These are phyloP conservation scores for Leucania comma DNA, from an alignment of 2,888 invertebrate species.

Conservation along the genomic window DNA sequence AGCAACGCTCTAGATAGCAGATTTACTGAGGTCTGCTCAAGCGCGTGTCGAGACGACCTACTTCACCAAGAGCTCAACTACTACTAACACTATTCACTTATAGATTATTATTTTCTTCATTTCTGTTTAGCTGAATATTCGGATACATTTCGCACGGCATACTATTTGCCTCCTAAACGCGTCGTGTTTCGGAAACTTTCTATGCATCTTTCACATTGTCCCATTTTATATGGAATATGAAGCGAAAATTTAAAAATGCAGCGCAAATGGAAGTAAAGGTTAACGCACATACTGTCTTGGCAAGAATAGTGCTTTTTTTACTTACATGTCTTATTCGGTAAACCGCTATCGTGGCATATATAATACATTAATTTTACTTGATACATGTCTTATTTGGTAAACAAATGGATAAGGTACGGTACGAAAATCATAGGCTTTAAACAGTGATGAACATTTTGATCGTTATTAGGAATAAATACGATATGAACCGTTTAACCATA, in stretches of 20 bases:
- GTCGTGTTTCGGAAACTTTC: constrained; percentile 53
- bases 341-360: too few relatives aligned
- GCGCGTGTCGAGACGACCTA: background rate
- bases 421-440: background rate
- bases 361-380: background rate
- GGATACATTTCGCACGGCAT: constrained; percentile 24
- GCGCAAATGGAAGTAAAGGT: constrained; percentile 71
- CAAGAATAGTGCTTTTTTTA: background rate
- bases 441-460: background rate
- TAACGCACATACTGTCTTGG: constrained; percentile 46
- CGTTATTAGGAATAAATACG: background rate
- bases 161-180: constrained; percentile 46
- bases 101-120: constrained; percentile 20
- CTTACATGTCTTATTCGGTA: background rate
- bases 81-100: constrained; percentile 1
- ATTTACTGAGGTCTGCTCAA: background rate
- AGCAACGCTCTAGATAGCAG: too few relatives aligned
- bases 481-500: background rate
- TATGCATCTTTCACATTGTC: constrained; percentile 54
- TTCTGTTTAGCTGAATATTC: constrained; percentile 21
- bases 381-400: background rate
- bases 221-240: constrained; percentile 58
- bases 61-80: background rate
- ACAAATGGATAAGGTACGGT: background rate
- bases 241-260: constrained; percentile 61